Evolutionary conservation across 2,888 invertebrate genomes (phyloP).

Genomic region (Timandra comae): DNA sequence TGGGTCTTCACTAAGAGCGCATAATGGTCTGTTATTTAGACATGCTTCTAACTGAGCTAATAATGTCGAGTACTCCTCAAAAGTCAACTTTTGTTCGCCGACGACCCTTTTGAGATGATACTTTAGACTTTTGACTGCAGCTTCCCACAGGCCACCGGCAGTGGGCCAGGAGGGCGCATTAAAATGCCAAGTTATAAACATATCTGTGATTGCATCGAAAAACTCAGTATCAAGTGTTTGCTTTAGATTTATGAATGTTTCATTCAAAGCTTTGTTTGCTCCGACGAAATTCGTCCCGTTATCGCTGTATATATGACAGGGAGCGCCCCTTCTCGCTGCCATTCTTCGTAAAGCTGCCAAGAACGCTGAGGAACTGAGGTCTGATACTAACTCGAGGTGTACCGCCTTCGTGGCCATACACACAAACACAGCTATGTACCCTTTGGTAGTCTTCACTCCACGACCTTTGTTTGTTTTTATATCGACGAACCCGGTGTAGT

Average conservation of each 20-base stretch:
- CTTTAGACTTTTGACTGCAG: background rate
- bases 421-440: conserved; percentile 14
- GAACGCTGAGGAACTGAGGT: conserved; percentile 15
- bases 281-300: conserved; percentile 20
- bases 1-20: background rate
- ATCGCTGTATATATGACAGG: too few relatives aligned
- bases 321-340: conserved; percentile 17
- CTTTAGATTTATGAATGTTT: background rate
- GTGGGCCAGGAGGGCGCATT: background rate
- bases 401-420: too few relatives aligned
- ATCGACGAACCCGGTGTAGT: conserved; percentile 13
- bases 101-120: background rate
- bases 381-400: conserved; percentile 7
- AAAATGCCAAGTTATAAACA: background rate
- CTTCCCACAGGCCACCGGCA: background rate
- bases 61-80: background rate
- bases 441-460: conserved; percentile 10
- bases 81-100: background rate
- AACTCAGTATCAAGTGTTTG: too few relatives aligned
- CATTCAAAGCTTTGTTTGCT: conserved; percentile 8
- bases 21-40: background rate
- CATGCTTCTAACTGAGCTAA: background rate
- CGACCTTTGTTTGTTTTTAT: conserved; percentile 14
- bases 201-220: background rate
- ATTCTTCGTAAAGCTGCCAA: conserved; percentile 19